phyloP scores from a whole-genome alignment of 2,113 vertebrate genomes.

The Mirza zaza region DNA sequence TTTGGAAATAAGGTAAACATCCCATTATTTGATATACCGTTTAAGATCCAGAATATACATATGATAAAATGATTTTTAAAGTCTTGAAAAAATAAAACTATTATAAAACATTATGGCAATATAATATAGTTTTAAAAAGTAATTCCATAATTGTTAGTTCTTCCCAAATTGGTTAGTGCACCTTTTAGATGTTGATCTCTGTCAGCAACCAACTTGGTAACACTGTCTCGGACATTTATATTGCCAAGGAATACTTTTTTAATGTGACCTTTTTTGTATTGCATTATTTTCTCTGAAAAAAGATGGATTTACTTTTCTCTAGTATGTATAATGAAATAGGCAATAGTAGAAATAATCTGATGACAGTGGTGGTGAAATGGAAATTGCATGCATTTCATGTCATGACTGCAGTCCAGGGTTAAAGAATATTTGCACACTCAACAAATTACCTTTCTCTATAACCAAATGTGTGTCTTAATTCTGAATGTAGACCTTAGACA shows the following conservation, averaged over 20 bases:
- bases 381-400: neutral
- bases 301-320: neutral
- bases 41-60: neutral
- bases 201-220: neutral
- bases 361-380: neutral
- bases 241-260: neutral
- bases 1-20: neutral
- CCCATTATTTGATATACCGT: neutral
- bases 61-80: neutral
- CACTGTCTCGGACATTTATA: neutral
- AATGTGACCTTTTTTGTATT: neutral
- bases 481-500: conserved; percentile 29
- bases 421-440: neutral
- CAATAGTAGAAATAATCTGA: neutral
- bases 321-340: neutral
- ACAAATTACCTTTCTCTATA: conserved; percentile 32
- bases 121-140: neutral
- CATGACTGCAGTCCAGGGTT: neutral
- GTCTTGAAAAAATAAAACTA: neutral
- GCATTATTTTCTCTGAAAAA: neutral
- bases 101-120: neutral
- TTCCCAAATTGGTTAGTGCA: neutral
- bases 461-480: neutral
- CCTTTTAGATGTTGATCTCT: neutral
- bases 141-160: fast-evolving